These are phyloP conservation scores for Bombus consobrinus DNA, from an alignment of 1,140 invertebrate genomes.

Conservation along the genomic window DNA sequence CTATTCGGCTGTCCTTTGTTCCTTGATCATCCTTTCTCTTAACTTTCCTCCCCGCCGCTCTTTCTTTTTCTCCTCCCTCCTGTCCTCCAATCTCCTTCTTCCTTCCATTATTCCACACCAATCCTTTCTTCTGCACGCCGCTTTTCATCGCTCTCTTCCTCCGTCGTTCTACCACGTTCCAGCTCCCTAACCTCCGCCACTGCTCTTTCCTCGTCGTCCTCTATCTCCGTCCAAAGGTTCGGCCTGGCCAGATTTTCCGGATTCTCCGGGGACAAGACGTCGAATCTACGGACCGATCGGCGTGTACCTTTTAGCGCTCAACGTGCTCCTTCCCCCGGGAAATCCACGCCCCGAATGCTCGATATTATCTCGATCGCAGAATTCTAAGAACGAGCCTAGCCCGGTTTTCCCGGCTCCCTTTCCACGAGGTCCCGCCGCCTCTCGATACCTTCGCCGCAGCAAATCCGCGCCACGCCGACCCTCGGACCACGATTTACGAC, in stretches of 20 bases:
- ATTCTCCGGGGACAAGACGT: conserved; percentile 61
- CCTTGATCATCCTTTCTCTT: conserved; percentile 45
- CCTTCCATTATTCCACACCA: conserved; percentile 10
- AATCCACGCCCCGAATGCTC: conserved; percentile 66
- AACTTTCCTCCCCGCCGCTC: conserved; percentile 23
- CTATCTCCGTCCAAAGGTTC: conserved; percentile 13
- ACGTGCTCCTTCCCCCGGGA: conserved; percentile 63
- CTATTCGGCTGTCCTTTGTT: conserved; percentile 36
- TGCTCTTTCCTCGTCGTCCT: not conserved
- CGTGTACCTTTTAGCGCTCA: conserved; percentile 59
- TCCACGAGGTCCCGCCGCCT: not conserved
- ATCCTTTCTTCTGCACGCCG: too few relatives aligned
- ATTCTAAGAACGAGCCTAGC: conserved; percentile 51
- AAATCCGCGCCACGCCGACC: conserved; percentile 26
- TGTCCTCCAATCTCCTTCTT: not conserved
- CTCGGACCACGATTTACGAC: conserved; percentile 37
- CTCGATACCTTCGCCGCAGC: conserved; percentile 14
- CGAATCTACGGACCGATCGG: conserved; percentile 67
- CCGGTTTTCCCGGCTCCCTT: conserved; percentile 30
- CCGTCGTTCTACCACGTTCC: not conserved
- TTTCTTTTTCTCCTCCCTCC: not conserved
- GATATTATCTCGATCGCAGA: conserved; percentile 66
- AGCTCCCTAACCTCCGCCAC: not conserved
- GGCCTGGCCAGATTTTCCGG: conserved; percentile 45
- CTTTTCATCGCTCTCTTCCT: not conserved